Evolutionary conservation across 2,113 vertebrate species (phyloP).

Genomic region (Phycodurus eques): DNA sequence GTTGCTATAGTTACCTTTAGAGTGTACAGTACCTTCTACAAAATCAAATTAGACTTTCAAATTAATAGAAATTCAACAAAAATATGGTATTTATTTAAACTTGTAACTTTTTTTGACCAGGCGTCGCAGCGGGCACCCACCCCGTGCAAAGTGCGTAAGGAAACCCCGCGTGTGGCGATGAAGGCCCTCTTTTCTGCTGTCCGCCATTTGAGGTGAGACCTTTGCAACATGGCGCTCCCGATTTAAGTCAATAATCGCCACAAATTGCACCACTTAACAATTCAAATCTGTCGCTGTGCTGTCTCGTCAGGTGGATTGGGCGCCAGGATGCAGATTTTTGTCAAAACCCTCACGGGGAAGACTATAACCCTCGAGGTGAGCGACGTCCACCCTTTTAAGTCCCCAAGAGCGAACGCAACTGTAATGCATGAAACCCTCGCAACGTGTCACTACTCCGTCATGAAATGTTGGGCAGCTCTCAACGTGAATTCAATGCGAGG

Average conservation of each 20-base stretch:
- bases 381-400: neutral
- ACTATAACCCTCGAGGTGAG: slow-evolving; percentile 98
- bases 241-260: accelerated
- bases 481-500: neutral
- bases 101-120: slow-evolving; percentile 27
- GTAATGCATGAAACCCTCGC: neutral
- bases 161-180: slow-evolving; percentile 72
- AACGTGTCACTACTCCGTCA: too few relatives aligned
- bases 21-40: too few relatives aligned
- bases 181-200: slow-evolving; percentile 72
- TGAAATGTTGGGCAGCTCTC: neutral
- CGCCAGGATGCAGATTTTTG: slow-evolving; percentile 95
- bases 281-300: neutral
- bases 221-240: slow-evolving; percentile 56
- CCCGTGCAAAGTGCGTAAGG: slow-evolving; percentile 54
- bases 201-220: slow-evolving; percentile 79
- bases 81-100: neutral
- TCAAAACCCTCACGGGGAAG: slow-evolving; percentile 98
- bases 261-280: neutral
- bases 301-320: slow-evolving; percentile 66
- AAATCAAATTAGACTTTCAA: neutral
- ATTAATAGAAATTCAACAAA: neutral
- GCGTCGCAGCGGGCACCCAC: slow-evolving; percentile 22
- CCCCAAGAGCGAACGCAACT: neutral
- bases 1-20: neutral